Percentiles rank a stretch among this genome's conserved stretches.
Evolutionary conservation across 2,797 vertebrate genomes (phyloP).

Genomic region (Gastrophryne carolinensis): DNA sequence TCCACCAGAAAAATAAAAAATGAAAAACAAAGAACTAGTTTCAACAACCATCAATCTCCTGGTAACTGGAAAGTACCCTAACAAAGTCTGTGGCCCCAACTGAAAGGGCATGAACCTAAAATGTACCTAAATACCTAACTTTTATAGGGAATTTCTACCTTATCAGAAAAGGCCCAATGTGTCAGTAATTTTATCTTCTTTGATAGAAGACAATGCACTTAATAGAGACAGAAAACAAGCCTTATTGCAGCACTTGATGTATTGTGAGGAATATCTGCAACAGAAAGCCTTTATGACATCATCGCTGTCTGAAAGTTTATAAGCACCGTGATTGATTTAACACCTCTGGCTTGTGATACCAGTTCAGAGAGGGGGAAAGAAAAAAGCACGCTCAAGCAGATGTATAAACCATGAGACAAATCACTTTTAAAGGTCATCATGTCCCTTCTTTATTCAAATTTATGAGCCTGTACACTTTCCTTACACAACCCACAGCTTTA

Average conservation of each 20-base stretch:
- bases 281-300: neutral
- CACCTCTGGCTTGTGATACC: neutral
- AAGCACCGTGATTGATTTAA: conserved; percentile 1
- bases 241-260: neutral
- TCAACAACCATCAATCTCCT: too few relatives aligned
- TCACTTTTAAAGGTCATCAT: neutral
- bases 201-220: too few relatives aligned
- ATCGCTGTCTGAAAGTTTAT: neutral
- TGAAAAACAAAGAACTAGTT: too few relatives aligned
- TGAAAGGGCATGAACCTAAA: too few relatives aligned
- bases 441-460: neutral
- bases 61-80: too few relatives aligned
- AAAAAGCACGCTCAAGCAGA: neutral
- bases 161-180: too few relatives aligned
- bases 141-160: too few relatives aligned
- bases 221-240: neutral
- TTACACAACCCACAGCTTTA: neutral
- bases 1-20: too few relatives aligned
- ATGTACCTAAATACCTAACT: too few relatives aligned
- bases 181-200: too few relatives aligned
- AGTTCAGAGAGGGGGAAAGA: neutral
- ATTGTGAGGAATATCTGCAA: neutral
- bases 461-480: neutral
- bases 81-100: too few relatives aligned
- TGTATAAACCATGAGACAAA: neutral